Evolutionary conservation across 2,797 vertebrate species (phyloP).

Genomic region (Scyliorhinus canicula): DNA sequence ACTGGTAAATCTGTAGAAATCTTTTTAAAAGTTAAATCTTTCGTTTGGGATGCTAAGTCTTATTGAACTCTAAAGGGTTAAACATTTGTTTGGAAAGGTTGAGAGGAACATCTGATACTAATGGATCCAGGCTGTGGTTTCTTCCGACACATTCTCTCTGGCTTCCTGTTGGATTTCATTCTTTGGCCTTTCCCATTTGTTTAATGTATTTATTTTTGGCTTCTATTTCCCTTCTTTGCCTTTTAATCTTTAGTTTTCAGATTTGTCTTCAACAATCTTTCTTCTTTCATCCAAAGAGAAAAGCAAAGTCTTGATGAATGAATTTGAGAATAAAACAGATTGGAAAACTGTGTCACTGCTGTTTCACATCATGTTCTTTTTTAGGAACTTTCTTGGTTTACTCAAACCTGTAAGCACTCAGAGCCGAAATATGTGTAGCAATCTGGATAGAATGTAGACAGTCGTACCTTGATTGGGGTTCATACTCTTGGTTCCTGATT

Average conservation of each 20-base stretch:
- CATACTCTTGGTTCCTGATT: background rate
- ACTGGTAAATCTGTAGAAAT: background rate
- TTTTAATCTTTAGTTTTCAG: background rate
- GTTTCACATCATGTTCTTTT: background rate
- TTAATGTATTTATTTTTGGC: background rate
- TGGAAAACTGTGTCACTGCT: background rate
- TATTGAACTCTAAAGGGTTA: background rate
- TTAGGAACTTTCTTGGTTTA: background rate
- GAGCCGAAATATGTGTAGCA: background rate
- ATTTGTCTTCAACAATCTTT: background rate
- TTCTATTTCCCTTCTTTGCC: background rate
- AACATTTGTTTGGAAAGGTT: background rate
- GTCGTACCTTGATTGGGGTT: background rate
- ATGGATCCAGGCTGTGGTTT: background rate
- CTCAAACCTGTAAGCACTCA: background rate
- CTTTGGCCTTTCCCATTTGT: background rate
- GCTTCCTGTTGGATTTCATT: slow-evolving; percentile 24
- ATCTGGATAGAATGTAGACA: background rate
- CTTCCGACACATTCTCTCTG: slow-evolving; percentile 31
- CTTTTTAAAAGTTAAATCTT: background rate
- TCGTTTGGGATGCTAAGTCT: background rate
- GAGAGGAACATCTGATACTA: slow-evolving; percentile 28
- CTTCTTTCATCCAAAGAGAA: background rate
- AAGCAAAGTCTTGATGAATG: background rate
- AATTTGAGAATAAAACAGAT: background rate